A percentile compares a stretch with the other conserved stretches of the same genome.
These are phyloP conservation scores for Apamea epomidion DNA, from an alignment of 2,888 invertebrate species.

Conservation along the genomic window DNA sequence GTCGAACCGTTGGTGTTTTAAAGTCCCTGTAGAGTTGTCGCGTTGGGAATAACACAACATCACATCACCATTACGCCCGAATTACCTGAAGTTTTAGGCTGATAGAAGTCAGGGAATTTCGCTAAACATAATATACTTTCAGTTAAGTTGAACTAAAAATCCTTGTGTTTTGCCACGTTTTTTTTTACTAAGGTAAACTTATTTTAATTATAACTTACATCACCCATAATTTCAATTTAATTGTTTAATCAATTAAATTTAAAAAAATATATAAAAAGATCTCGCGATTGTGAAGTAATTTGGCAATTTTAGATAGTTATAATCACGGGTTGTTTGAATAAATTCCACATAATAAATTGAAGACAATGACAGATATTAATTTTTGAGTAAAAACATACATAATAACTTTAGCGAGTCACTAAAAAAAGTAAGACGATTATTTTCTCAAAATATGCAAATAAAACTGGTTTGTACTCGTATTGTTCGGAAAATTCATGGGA, in stretches of 20 bases:
- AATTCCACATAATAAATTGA: background rate
- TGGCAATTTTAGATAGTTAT: constrained; percentile 4
- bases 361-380: background rate
- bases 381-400: constrained; percentile 3
- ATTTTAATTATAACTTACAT: background rate
- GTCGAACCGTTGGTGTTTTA: too few species aligned
- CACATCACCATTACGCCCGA: too few species aligned
- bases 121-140: background rate
- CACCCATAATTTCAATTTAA: background rate
- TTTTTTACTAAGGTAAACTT: background rate
- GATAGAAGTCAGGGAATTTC: background rate
- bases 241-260: background rate
- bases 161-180: background rate
- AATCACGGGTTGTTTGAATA: background rate
- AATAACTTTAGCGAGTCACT: background rate
- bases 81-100: background rate
- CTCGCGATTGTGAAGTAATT: constrained; percentile 1
- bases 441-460: constrained; percentile 2
- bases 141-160: background rate
- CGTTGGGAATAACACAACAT: too few species aligned
- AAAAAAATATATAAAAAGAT: background rate
- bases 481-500: background rate
- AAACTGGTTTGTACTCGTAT: constrained; percentile 12
- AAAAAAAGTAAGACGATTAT: background rate
- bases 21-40: too few species aligned